Percentiles rank a stretch among this genome's conserved stretches.
Evolutionary conservation across 2,888 invertebrate genomes (phyloP).

Genomic region (Aproaerema taeniolella): DNA sequence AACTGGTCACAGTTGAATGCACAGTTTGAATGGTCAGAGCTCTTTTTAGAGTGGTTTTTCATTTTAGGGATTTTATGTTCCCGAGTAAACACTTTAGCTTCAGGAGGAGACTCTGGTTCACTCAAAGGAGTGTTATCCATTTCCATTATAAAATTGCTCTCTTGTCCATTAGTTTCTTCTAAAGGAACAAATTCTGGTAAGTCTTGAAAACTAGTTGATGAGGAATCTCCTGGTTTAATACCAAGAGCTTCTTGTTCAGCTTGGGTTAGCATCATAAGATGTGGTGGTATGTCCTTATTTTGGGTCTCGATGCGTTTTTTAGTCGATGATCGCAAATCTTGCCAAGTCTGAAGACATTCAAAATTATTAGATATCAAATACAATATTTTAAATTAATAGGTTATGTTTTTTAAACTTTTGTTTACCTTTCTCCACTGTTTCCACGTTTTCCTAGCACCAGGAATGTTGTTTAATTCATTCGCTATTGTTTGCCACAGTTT

Average conservation of each 20-base stretch:
- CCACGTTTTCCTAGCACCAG: conserved; percentile 65
- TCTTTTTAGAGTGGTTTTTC: conserved; percentile 25
- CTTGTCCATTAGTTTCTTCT: conserved; percentile 32
- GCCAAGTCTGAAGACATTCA: conserved; percentile 71
- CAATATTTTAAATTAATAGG: neutral
- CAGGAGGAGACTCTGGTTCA: conserved; percentile 46
- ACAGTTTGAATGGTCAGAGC: conserved; percentile 25
- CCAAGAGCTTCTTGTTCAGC: conserved; percentile 53
- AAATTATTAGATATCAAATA: neutral
- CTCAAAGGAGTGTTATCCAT: conserved; percentile 35
- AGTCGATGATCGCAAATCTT: conserved; percentile 55
- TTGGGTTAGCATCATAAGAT: conserved; percentile 36
- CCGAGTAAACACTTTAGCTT: conserved; percentile 43
- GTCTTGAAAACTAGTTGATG: conserved; percentile 33
- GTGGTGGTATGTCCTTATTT: conserved; percentile 39
- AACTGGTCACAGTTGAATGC: conserved; percentile 55
- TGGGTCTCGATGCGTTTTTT: conserved; percentile 48
- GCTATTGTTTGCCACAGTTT: conserved; percentile 56
- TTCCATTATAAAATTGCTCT: conserved; percentile 33
- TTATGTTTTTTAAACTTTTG: no score
- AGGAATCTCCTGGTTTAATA: conserved; percentile 34
- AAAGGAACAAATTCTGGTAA: conserved; percentile 43
- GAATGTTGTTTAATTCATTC: conserved; percentile 54
- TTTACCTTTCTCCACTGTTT: conserved; percentile 63
- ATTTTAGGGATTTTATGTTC: conserved; percentile 29